phyloP scores from a whole-genome alignment of 2,797 vertebrate genomes.

The Acipenser ruthenus region DNA sequence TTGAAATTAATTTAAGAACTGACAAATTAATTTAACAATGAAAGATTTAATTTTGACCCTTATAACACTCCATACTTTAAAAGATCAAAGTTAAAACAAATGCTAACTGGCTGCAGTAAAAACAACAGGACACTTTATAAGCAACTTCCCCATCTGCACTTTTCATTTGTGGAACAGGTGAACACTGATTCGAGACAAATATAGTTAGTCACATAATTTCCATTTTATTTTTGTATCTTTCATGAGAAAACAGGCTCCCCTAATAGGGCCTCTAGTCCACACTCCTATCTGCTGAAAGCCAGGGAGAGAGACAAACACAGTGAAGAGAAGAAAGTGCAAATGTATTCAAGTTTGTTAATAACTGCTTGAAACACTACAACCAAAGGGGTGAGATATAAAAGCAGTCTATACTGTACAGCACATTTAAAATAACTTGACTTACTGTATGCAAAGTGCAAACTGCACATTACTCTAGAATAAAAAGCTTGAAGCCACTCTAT shows the following conservation, averaged over 20 bases:
- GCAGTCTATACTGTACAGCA: too few relatives aligned
- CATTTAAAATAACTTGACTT: too few relatives aligned
- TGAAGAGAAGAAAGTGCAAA: constrained; percentile 23
- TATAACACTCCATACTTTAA: neutral
- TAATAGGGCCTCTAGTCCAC: constrained; percentile 32
- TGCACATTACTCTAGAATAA: too few relatives aligned
- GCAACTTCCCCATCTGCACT: constrained; percentile 17
- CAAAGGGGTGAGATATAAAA: neutral
- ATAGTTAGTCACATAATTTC: constrained; percentile 14
- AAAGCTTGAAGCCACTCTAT: too few relatives aligned
- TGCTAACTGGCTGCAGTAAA: constrained; percentile 19
- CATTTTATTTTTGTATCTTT: constrained; percentile 37
- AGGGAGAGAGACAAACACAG: constrained; percentile 29
- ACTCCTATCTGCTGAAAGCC: constrained; percentile 23
- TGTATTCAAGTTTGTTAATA: constrained; percentile 24
- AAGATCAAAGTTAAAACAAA: constrained; percentile 24
- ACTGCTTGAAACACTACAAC: constrained; percentile 5
- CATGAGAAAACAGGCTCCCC: constrained; percentile 29
- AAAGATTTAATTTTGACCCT: too few relatives aligned
- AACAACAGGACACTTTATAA: constrained; percentile 16
- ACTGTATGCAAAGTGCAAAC: too few relatives aligned
- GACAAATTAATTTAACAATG: too few relatives aligned
- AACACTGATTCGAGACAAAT: too few relatives aligned
- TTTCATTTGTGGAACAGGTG: constrained; percentile 31
- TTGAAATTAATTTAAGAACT: too few relatives aligned